A percentile compares a stretch with the other conserved stretches of the same genome.
These are phyloP conservation scores for Caiman crocodilus DNA, from an alignment of 2,797 vertebrate genomes.

Conservation along the genomic window DNA sequence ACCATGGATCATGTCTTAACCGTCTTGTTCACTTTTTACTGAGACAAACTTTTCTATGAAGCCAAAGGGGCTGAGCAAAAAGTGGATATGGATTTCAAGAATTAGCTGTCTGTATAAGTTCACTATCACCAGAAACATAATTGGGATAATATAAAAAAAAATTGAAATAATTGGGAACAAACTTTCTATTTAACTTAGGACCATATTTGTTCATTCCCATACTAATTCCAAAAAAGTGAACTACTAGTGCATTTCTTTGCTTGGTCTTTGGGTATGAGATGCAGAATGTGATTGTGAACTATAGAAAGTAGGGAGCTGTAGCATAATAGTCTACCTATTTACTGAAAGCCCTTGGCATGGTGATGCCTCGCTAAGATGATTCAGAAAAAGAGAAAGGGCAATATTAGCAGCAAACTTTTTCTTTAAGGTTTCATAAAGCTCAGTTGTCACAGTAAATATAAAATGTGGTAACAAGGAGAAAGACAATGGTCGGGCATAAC, in stretches of 20 bases:
- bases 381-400: background rate
- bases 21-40: background rate
- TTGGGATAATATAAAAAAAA: background rate
- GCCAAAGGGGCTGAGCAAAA: background rate
- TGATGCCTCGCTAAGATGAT: background rate
- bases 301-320: background rate
- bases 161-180: background rate
- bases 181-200: background rate
- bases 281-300: background rate
- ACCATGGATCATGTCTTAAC: background rate
- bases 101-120: background rate
- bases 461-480: background rate
- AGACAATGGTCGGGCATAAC: background rate
- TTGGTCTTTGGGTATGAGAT: background rate
- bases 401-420: background rate
- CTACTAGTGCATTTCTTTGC: background rate
- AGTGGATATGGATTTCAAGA: background rate
- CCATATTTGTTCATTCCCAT: background rate
- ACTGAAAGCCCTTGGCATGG: background rate
- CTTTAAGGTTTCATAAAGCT: background rate
- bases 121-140: background rate
- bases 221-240: background rate
- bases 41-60: background rate
- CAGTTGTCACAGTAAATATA: background rate
- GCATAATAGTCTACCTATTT: background rate